Evolutionary conservation across 2,797 vertebrate genomes (phyloP).

Genomic region (Pterois miles): DNA sequence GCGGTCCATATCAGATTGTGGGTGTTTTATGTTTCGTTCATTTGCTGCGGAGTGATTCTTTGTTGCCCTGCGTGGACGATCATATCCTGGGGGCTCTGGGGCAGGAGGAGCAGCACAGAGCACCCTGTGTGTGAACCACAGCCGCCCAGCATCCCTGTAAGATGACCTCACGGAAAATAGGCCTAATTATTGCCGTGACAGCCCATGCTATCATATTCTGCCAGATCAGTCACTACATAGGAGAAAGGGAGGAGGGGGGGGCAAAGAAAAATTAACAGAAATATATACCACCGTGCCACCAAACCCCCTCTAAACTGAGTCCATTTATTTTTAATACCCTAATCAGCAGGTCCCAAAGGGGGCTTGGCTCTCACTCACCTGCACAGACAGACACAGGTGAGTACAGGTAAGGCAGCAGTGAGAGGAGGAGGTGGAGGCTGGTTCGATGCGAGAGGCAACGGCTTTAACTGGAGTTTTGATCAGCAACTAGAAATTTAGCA

Average conservation of each 20-base stretch:
- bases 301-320: conserved; percentile 69
- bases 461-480: conserved; percentile 10
- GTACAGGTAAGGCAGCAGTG: conserved; percentile 65
- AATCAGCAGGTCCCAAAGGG: conserved; percentile 81
- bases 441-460: not conserved
- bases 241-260: conserved; percentile 40
- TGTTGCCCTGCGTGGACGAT: conserved; percentile 73
- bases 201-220: conserved; percentile 86
- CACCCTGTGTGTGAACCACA: conserved; percentile 85
- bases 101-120: conserved; percentile 75
- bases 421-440: conserved; percentile 15
- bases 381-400: conserved; percentile 73
- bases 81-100: conserved; percentile 77
- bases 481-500: conserved; percentile 15
- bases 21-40: conserved; percentile 74
- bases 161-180: conserved; percentile 87
- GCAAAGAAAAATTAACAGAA: conserved; percentile 84
- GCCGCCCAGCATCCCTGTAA: conserved; percentile 86
- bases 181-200: conserved; percentile 87
- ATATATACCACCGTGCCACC: conserved; percentile 81
- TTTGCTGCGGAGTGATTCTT: conserved; percentile 79
- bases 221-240: conserved; percentile 81
- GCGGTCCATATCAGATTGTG: conserved; percentile 72
- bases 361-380: conserved; percentile 68
- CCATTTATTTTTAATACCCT: conserved; percentile 86